Conservation (phyloP, 1,140 invertebrate genomes). For the Drosophila kanapiae region DNA sequence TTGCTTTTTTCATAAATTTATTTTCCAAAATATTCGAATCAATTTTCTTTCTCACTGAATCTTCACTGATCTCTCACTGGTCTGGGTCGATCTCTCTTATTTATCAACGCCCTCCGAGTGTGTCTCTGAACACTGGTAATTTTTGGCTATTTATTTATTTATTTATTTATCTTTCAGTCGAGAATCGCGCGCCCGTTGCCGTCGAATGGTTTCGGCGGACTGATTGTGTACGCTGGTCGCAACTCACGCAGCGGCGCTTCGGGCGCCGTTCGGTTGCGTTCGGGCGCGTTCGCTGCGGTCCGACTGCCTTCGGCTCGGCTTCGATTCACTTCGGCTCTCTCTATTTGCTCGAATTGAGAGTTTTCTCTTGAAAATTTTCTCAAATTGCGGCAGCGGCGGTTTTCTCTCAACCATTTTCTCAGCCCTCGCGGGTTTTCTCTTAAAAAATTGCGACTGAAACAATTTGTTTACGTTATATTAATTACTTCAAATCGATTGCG, state of each 20-base stretch:
- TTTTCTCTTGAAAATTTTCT: conserved; percentile 25
- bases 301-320: conserved; percentile 11
- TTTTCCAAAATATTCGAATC: conserved; percentile 15
- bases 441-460: conserved; percentile 19
- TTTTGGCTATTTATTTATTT: conserved; percentile 37
- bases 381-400: not conserved
- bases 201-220: conserved; percentile 50
- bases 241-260: conserved; percentile 4
- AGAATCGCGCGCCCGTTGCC: conserved; percentile 63
- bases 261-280: conserved; percentile 6
- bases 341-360: conserved; percentile 3
- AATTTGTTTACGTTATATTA: conserved; percentile 28
- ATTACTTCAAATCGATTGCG: conserved; percentile 12
- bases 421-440: conserved; percentile 19
- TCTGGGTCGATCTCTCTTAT: conserved; percentile 31
- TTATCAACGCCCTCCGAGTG: conserved; percentile 38
- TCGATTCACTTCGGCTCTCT: conserved; percentile 19
- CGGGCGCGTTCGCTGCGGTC: conserved; percentile 1
- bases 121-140: conserved; percentile 48
- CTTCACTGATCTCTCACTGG: conserved; percentile 47
- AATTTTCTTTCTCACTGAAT: conserved; percentile 31
- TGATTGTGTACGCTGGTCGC: conserved; percentile 26
- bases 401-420: conserved; percentile 22
- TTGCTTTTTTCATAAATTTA: not conserved
- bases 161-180: conserved; percentile 48